Evolutionary conservation across 2,113 vertebrate species (phyloP).

Genomic region (Puntigrus tetrazona): DNA sequence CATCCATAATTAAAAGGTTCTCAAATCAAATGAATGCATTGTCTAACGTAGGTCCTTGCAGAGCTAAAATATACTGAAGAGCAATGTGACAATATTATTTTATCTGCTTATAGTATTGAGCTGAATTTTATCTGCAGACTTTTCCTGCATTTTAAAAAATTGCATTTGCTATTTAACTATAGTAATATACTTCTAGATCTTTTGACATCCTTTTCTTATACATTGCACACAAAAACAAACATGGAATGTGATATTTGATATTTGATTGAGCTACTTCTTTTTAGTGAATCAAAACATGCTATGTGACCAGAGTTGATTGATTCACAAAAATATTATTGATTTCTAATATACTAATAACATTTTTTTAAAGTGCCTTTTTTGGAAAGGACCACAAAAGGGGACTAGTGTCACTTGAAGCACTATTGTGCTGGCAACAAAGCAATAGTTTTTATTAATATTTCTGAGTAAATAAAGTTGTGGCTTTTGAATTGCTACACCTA

Average conservation of each 20-base stretch:
- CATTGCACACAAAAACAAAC: too few relatives aligned
- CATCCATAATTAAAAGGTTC: neutral
- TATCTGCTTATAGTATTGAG: too few relatives aligned
- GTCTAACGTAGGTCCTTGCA: neutral
- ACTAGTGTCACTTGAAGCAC: too few relatives aligned
- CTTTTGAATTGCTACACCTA: neutral
- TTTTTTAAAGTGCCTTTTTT: too few relatives aligned
- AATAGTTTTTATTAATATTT: neutral
- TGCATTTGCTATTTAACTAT: neutral
- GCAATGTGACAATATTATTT: neutral
- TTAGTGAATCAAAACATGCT: neutral
- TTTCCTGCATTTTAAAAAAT: neutral
- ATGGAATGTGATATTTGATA: too few relatives aligned
- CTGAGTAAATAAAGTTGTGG: neutral
- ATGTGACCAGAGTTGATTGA: too few relatives aligned
- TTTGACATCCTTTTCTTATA: neutral
- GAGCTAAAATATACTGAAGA: neutral
- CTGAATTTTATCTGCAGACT: too few relatives aligned
- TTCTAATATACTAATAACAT: too few relatives aligned
- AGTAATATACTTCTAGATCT: neutral
- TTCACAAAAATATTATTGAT: too few relatives aligned
- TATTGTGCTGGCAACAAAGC: neutral
- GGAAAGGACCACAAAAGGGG: too few relatives aligned
- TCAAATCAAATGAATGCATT: too few relatives aligned
- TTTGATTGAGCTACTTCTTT: too few relatives aligned